phyloP scores from a whole-genome alignment of 2,113 vertebrate genomes.

The Hoplias malabaricus region DNA sequence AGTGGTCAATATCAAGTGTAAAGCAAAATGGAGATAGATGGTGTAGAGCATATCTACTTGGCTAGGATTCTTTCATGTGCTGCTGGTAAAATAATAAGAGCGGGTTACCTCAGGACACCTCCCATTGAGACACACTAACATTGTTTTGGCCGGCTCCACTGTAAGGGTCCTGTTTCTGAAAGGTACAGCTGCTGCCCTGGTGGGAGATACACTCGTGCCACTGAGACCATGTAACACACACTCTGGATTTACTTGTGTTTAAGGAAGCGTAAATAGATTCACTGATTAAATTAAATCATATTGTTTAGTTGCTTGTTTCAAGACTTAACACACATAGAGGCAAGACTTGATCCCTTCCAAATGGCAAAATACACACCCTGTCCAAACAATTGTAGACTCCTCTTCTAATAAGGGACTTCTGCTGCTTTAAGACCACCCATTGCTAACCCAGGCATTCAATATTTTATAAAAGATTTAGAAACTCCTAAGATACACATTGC shows the following conservation, averaged over 20 bases:
- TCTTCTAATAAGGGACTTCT: too few species aligned
- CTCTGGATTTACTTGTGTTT: neutral
- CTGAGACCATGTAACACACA: neutral
- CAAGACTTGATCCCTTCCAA: neutral
- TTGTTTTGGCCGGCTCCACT: constrained; percentile 69
- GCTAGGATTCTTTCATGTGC: constrained; percentile 68
- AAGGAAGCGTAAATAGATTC: neutral
- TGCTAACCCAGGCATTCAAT: too few species aligned
- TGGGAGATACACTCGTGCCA: neutral
- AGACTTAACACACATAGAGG: neutral
- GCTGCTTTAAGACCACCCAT: too few species aligned
- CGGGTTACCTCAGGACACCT: constrained; percentile 71
- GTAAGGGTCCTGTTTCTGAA: constrained; percentile 57
- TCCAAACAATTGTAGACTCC: too few species aligned
- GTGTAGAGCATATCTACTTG: constrained; percentile 65
- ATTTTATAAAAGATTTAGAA: too few species aligned
- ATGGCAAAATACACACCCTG: too few species aligned
- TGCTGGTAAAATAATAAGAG: constrained; percentile 73
- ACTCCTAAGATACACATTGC: too few species aligned
- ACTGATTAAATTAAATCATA: neutral
- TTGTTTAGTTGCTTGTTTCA: neutral
- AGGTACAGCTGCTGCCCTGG: constrained; percentile 50
- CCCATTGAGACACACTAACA: constrained; percentile 59
- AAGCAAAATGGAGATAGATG: constrained; percentile 67
- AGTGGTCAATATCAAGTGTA: constrained; percentile 52